Evolutionary conservation across 2,888 invertebrate species (phyloP).

Genomic region (Temnothorax unifasciatus): DNA sequence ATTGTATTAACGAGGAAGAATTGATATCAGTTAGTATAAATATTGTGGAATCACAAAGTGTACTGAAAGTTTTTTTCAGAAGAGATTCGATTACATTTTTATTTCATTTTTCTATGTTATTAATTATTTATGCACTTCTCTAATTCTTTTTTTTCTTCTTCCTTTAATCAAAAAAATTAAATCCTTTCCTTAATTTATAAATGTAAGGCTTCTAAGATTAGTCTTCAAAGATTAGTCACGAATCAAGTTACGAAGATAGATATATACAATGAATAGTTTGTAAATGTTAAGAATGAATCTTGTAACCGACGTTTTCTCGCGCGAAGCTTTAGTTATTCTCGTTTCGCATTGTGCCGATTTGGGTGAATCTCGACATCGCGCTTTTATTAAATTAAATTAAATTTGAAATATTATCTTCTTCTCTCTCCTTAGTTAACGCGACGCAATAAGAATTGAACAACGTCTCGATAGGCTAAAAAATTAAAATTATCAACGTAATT

Average conservation of each 20-base stretch:
- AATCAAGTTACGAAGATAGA: slow-evolving; percentile 12
- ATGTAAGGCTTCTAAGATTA: background rate
- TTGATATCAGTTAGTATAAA: background rate
- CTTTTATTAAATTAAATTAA: slow-evolving; percentile 23
- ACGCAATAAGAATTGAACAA: background rate
- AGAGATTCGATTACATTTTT: background rate
- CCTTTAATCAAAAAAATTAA: background rate
- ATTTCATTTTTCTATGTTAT: background rate
- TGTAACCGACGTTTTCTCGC: background rate
- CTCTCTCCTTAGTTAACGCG: background rate
- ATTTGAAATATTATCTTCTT: slow-evolving; percentile 13
- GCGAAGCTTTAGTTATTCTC: slow-evolving; percentile 12
- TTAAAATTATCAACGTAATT: background rate
- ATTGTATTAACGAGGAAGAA: background rate
- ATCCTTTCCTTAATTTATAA: background rate
- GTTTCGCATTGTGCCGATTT: slow-evolving; percentile 8
- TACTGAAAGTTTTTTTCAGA: background rate
- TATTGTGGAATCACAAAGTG: background rate
- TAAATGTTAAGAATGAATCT: background rate
- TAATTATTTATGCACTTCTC: background rate
- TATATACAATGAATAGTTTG: slow-evolving; percentile 20
- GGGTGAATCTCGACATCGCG: background rate
- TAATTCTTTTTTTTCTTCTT: background rate
- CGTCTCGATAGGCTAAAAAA: background rate
- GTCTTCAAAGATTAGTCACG: background rate